Conservation (phyloP, 2,113 vertebrate genomes). For the Mustela nigripes region DNA sequence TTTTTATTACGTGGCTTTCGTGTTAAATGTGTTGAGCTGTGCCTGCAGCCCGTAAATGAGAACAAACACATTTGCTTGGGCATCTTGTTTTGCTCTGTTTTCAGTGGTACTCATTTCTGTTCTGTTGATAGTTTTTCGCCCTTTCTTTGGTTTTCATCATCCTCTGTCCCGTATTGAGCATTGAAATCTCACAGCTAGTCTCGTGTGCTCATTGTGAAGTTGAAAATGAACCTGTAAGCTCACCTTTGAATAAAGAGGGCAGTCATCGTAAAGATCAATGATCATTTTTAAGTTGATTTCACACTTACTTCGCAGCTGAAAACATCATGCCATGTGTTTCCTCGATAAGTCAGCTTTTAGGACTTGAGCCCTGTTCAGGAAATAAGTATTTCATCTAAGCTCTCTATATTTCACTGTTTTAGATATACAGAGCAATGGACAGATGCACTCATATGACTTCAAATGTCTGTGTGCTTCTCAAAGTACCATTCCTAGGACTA, state of each 20-base stretch:
- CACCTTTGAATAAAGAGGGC: background rate
- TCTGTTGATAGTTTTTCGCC: background rate
- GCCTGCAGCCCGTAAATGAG: rapidly evolving
- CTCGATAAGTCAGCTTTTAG: background rate
- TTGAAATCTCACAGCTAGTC: background rate
- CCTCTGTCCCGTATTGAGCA: rapidly evolving
- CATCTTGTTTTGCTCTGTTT: background rate
- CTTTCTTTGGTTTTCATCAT: background rate
- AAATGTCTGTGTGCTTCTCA: background rate
- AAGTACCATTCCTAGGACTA: background rate
- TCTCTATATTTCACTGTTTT: background rate
- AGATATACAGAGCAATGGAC: background rate
- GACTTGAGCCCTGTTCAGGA: background rate
- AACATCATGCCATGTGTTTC: background rate
- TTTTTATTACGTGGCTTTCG: background rate
- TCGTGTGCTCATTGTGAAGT: background rate
- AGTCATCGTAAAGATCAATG: background rate
- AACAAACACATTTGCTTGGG: background rate
- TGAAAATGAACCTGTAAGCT: background rate
- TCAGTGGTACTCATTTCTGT: rapidly evolving
- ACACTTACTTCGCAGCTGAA: too few relatives aligned
- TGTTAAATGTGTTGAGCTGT: background rate
- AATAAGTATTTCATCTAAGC: background rate
- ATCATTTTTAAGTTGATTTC: background rate
- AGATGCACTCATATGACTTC: rapidly evolving